phyloP scores from a whole-genome alignment of 2,797 vertebrate genomes.

The Spinus pinus region DNA sequence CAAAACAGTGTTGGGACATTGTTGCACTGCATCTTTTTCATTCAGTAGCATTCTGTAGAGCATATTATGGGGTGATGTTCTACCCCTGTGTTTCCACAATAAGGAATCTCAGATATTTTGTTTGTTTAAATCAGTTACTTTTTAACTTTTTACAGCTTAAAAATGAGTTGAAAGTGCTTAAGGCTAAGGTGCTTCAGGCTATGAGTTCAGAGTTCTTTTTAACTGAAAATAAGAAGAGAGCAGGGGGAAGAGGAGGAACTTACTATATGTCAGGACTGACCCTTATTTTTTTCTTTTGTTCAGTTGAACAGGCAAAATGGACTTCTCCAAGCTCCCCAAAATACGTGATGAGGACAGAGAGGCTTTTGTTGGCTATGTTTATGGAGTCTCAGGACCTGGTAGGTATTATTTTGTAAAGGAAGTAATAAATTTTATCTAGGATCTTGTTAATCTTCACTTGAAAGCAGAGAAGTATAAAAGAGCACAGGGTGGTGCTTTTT shows the following conservation, averaged over 20 bases:
- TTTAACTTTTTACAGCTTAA: neutral
- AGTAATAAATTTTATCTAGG: neutral
- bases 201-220: neutral
- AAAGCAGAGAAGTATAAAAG: neutral
- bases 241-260: neutral
- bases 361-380: slow-evolving; percentile 89
- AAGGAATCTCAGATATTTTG: neutral
- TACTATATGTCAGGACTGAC: neutral
- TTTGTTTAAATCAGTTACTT: slow-evolving; percentile 2
- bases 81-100: neutral
- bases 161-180: neutral
- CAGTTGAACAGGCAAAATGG: slow-evolving; percentile 81
- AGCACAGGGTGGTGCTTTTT: neutral
- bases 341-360: slow-evolving; percentile 90
- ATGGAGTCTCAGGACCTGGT: slow-evolving; percentile 96
- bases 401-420: slow-evolving; percentile 19
- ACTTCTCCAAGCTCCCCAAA: slow-evolving; percentile 91
- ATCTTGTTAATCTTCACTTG: neutral
- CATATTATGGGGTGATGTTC: neutral
- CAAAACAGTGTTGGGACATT: accelerated
- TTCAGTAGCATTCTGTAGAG: neutral
- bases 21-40: neutral
- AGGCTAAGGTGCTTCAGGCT: neutral
- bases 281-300: neutral
- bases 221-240: neutral